phyloP scores from a whole-genome alignment of 2,888 invertebrate genomes.

The Agriotes lineatus region DNA sequence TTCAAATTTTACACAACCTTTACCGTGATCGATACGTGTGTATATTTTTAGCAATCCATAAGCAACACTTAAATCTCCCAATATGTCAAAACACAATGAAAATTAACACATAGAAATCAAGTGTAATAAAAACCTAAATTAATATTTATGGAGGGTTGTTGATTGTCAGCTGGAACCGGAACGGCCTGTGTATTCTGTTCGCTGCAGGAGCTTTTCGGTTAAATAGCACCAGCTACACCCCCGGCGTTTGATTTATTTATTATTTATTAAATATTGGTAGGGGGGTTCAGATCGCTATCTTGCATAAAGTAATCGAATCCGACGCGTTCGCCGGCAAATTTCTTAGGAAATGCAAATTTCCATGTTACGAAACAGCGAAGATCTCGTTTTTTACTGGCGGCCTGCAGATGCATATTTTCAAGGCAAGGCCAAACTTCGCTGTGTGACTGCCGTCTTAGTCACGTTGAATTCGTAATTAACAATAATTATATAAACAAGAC shows the following conservation, averaged over 20 bases:
- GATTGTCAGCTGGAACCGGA: slow-evolving; percentile 49
- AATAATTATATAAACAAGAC: slow-evolving; percentile 28
- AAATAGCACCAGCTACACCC: slow-evolving; percentile 48
- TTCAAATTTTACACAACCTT: too few species aligned
- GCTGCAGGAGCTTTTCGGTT: slow-evolving; percentile 47
- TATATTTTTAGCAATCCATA: too few species aligned
- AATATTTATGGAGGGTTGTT: slow-evolving; percentile 59
- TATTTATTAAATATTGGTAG: slow-evolving; percentile 33
- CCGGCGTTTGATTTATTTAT: slow-evolving; percentile 52
- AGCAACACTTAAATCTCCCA: slow-evolving; percentile 40
- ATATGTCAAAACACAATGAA: slow-evolving; percentile 57
- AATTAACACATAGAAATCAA: slow-evolving; percentile 58
- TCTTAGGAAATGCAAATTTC: neutral
- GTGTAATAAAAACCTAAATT: slow-evolving; percentile 59
- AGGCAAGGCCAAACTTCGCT: neutral
- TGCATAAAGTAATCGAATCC: neutral
- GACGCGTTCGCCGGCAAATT: neutral
- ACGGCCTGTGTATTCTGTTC: slow-evolving; percentile 45
- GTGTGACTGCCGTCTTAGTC: neutral
- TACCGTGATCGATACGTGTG: too few species aligned
- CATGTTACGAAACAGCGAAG: neutral
- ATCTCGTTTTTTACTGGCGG: neutral
- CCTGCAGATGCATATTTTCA: neutral
- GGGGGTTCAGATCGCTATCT: neutral
- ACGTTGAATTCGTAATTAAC: slow-evolving; percentile 20